Evolutionary conservation across 2,888 invertebrate species (phyloP), one percentile per base, ranked within the genome.

Genomic region (Escarpia spicata): DNA sequence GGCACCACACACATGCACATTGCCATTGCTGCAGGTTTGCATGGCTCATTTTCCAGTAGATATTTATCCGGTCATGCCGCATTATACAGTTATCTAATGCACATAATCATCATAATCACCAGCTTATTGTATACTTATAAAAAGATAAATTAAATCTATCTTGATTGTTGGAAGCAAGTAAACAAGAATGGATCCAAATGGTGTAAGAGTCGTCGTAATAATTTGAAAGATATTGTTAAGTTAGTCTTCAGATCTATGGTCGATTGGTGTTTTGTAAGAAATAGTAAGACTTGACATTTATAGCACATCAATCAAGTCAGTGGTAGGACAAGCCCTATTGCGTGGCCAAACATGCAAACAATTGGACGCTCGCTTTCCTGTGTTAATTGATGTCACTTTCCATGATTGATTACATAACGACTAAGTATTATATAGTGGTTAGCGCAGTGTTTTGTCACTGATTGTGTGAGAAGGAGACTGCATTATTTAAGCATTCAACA

Each of bases 181-280:
- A 75, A 15, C 19, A n/a, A 6, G 75, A n/a, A 26, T 75, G 19
- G n/a, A 75, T 26, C 19, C 26, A 37, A 37, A 60, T 15, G 75
- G 15, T 26, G 15, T 75, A 15, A 26, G 6, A 26, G 19, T 6
- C 26, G 15, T 75, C 26, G 15, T 75, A 6, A 19, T 75, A 4
- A 75, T 75, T 75, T 75, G 26, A 75, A n/a, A 26, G 26, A 75
- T 19, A 6, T 75, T 19, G 9, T 9, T 52, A 52, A 12, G 52
- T 52, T 4, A 26, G 3, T 75, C 26, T 75, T 75, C 75, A 75
- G n/a, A 75, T 52, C 52, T 52, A 9, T 75, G 75, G 75, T n/a
- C 19, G 75, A 75, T 75, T 75, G 52, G 52, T 75, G 75, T 75
- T 75, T 75, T 75, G 75, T 75, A 75, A 75, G 75, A 75, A 75